Percentiles rank a stretch among this genome's conserved stretches.
These are phyloP conservation scores for Cinclus cinclus DNA, from an alignment of 2,113 vertebrate genomes.

Conservation along the genomic window DNA sequence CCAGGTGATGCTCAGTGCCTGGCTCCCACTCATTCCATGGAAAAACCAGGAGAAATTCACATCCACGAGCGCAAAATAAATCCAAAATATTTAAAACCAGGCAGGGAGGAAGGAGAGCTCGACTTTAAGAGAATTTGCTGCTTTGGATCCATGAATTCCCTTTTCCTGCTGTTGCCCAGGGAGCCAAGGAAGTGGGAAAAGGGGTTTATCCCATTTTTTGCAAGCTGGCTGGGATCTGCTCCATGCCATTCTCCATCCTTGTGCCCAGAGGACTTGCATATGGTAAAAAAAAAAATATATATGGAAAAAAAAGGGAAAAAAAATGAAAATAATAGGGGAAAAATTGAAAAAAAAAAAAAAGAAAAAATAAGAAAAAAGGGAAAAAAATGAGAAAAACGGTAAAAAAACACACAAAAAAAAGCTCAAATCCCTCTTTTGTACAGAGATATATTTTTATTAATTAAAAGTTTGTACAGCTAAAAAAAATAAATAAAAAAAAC, in stretches of 20 bases:
- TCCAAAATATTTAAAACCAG: neutral
- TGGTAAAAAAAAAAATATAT: neutral
- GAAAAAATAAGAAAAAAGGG: too few species aligned
- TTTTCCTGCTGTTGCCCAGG: neutral
- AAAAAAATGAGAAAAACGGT: neutral
- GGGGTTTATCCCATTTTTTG: neutral
- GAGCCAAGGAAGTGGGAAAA: neutral
- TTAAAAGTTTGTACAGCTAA: slow-evolving; percentile 96
- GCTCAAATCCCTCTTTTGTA: slow-evolving; percentile 88
- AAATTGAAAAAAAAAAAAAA: neutral
- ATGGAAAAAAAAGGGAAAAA: neutral
- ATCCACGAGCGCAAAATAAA: neutral
- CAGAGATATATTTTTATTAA: slow-evolving; percentile 99
- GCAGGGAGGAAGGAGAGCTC: neutral
- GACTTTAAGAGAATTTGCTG: rapidly evolving
- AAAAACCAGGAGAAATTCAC: neutral
- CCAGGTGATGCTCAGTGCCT: neutral
- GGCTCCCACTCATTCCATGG: neutral
- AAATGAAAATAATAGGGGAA: neutral
- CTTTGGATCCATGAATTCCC: neutral
- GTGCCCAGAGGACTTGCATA: slow-evolving; percentile 60
- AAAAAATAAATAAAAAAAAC: slow-evolving; percentile 74
- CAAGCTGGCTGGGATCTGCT: slow-evolving; percentile 19
- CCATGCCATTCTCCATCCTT: slow-evolving; percentile 3
- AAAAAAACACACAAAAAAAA: neutral